Evolutionary conservation across 2,113 vertebrate genomes (phyloP).

Genomic region (Sitta europaea): DNA sequence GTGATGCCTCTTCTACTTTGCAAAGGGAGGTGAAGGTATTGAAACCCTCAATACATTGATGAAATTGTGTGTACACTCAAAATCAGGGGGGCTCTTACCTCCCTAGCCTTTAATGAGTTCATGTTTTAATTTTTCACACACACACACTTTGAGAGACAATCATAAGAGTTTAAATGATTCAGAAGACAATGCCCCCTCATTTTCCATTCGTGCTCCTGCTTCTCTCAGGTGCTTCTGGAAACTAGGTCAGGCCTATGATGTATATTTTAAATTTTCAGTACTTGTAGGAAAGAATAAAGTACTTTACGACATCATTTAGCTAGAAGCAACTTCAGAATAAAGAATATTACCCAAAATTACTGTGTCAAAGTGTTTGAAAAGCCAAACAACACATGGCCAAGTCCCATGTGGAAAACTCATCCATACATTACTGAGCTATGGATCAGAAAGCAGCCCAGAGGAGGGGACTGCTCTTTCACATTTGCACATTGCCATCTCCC

Average conservation of each 20-base stretch:
- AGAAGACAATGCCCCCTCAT: neutral
- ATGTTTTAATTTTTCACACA: neutral
- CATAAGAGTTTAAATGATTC: neutral
- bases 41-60: neutral
- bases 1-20: neutral
- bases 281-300: neutral
- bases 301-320: neutral
- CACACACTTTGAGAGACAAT: neutral
- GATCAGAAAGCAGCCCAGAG: neutral
- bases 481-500: neutral
- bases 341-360: neutral
- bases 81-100: neutral
- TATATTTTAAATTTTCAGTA: constrained; percentile 9
- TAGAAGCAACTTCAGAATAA: neutral
- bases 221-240: neutral
- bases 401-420: neutral
- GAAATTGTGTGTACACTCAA: neutral
- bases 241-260: constrained; percentile 27
- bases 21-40: neutral
- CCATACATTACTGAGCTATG: neutral
- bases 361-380: neutral
- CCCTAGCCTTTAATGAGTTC: neutral
- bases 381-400: neutral
- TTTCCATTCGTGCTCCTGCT: neutral
- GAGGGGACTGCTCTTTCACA: neutral